Evolutionary conservation across 2,888 invertebrate species (phyloP).

Genomic region (Agelastica alni): DNA sequence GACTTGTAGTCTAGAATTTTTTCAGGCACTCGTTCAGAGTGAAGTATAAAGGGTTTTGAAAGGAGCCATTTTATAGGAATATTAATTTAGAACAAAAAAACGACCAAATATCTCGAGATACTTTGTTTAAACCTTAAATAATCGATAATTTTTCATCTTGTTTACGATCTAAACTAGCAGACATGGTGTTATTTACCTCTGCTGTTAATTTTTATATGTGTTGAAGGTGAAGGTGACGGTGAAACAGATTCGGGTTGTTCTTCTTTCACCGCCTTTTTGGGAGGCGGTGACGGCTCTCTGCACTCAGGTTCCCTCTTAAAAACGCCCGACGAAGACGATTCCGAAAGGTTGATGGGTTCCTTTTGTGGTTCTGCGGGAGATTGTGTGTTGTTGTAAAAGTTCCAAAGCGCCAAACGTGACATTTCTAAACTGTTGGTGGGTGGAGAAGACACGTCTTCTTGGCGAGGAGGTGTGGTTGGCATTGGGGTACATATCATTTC

Average conservation of each 20-base stretch:
- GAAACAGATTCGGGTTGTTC: constrained; percentile 49
- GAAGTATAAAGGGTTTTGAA: no score
- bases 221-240: constrained; percentile 55
- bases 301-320: constrained; percentile 61
- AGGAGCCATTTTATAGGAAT: no score
- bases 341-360: constrained; percentile 83
- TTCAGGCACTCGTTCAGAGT: no score
- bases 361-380: constrained; percentile 62
- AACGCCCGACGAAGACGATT: constrained; percentile 45
- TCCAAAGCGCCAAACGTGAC: constrained; percentile 81
- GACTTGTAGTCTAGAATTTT: no score
- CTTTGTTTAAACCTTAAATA: no score
- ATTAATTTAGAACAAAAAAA: constrained; percentile 18
- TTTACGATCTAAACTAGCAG: no score
- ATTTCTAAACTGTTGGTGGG: constrained; percentile 74
- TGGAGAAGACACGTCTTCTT: constrained; percentile 55
- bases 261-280: constrained; percentile 61
- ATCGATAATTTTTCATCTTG: no score
- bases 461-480: constrained; percentile 55
- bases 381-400: constrained; percentile 71
- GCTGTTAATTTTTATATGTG: constrained; percentile 86
- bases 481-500: constrained; percentile 56
- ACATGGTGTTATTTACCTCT: constrained; percentile 81
- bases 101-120: no score
- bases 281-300: constrained; percentile 63